Evolutionary conservation across 2,888 invertebrate genomes (phyloP), one percentile per base, ranked within the genome.

Genomic region (Microdon myrmicae): DNA sequence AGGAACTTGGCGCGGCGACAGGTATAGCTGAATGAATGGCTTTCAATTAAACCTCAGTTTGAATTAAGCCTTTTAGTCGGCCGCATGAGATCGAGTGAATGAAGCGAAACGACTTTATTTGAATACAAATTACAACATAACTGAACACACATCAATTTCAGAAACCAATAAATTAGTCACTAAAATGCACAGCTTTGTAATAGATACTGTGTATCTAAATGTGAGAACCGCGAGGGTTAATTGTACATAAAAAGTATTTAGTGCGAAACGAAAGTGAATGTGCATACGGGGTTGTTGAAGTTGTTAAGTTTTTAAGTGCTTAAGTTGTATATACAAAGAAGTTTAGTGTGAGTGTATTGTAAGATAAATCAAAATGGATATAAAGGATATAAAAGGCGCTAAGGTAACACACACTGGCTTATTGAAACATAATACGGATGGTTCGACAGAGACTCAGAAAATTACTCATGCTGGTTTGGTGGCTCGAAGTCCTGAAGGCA

Each of bases 401-500:
- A 81, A 83, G 70, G 82, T 86, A 68, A 82, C 84, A 66, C 86
- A 86, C 72, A 83, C 84, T 67, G 86, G 86, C 25, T 72, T 81
- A 44, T 69, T 81, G 13, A 84, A 84, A 68, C 86, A 86, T 70
- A 84, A 85, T 48, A 76, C 81, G 9, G 85, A 86, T 72, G 86
- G 86, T 12, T 81, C 82, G 10, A 85, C 84, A 4, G 85, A 86
- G 22, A 82, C 80, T 32, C 80, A 80, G 56, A 80, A 86, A 70
- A 86, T 85, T 77, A 86, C 88, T 31, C 88, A 88, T 75, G 88
- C 87, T 29, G 95, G 94, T 16, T 82, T 95, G 69, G 87, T 94
- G 70, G 96, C 96, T 17, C 85, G 95, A 43, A 94, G 93, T 76
- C 90, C 93, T 23, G 94, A 92, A 79, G 96, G 96, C 45, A 95